Conservation (phyloP, 1,140 invertebrate genomes). For the Macrobrachium nipponense region DNA sequence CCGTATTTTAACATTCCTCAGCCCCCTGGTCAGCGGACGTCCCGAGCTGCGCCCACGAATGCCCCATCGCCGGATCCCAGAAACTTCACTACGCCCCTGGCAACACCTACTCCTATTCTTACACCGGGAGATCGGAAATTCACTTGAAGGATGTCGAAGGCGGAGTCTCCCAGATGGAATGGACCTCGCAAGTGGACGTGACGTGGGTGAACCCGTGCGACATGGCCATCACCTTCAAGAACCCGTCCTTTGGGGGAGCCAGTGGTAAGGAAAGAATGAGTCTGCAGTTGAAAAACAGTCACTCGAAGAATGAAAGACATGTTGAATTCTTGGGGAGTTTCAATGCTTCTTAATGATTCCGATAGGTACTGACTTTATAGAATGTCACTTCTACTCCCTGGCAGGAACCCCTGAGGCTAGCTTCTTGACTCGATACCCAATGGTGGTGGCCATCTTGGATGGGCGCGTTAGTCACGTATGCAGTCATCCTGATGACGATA, state of each 20-base stretch:
- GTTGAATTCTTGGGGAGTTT: no score
- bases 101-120: not conserved
- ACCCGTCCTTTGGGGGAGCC: not conserved
- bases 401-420: not conserved
- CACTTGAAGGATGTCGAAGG: constrained; percentile 1
- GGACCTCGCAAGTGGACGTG: not conserved
- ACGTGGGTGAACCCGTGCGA: constrained; percentile 3
- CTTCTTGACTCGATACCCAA: constrained; percentile 19
- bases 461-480: constrained; percentile 25
- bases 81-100: not conserved
- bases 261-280: not conserved
- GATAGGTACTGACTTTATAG: not conserved
- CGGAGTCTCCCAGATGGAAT: constrained; percentile 3
- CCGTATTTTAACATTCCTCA: not conserved
- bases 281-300: not conserved
- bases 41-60: not conserved
- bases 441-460: constrained; percentile 27
- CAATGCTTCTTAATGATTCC: no score
- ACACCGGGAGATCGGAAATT: not conserved
- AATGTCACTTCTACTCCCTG: not conserved
- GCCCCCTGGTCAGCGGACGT: not conserved
- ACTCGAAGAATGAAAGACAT: no score
- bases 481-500: constrained; percentile 18
- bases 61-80: not conserved
- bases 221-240: constrained; percentile 16